Percentiles rank a stretch among this genome's conserved stretches.
Conservation (phyloP, 1,140 invertebrate genomes). For the Drosophila nasuta region DNA sequence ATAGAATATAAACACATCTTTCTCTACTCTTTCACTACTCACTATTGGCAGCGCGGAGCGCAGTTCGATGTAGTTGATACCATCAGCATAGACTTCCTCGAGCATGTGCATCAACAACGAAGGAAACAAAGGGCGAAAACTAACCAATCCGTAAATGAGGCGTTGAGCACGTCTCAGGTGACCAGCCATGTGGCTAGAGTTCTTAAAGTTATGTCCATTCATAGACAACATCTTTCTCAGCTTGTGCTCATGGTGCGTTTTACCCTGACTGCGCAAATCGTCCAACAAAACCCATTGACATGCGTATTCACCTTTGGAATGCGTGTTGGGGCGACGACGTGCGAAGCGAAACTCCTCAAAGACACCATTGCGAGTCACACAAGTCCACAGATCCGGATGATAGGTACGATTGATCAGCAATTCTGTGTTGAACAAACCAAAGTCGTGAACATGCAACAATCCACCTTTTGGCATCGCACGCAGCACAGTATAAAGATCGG, state of each 20-base stretch:
- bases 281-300: constrained; percentile 87
- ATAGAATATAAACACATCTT: neutral
- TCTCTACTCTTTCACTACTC: constrained; percentile 26
- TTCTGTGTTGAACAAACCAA: constrained; percentile 87
- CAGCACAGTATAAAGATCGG: constrained; percentile 89
- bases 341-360: constrained; percentile 85
- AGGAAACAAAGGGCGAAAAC: constrained; percentile 89
- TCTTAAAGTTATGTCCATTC: constrained; percentile 85
- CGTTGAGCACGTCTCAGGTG: constrained; percentile 88
- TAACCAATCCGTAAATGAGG: constrained; percentile 87
- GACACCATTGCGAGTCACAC: constrained; percentile 42
- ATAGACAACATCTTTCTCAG: constrained; percentile 29
- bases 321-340: constrained; percentile 19
- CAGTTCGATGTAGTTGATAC: constrained; percentile 92
- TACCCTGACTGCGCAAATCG: constrained; percentile 80
- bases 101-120: constrained; percentile 89
- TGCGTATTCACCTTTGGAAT: constrained; percentile 60
- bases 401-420: constrained; percentile 80
- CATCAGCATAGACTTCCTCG: constrained; percentile 90
- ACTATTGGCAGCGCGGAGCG: constrained; percentile 85
- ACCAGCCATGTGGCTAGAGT: constrained; percentile 88
- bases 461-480: constrained; percentile 90
- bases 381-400: constrained; percentile 54
- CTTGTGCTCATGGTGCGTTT: neutral
- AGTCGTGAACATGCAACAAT: constrained; percentile 90